phyloP scores from a whole-genome alignment of 2,888 invertebrate species.

The Phragmatobia fuliginosa region DNA sequence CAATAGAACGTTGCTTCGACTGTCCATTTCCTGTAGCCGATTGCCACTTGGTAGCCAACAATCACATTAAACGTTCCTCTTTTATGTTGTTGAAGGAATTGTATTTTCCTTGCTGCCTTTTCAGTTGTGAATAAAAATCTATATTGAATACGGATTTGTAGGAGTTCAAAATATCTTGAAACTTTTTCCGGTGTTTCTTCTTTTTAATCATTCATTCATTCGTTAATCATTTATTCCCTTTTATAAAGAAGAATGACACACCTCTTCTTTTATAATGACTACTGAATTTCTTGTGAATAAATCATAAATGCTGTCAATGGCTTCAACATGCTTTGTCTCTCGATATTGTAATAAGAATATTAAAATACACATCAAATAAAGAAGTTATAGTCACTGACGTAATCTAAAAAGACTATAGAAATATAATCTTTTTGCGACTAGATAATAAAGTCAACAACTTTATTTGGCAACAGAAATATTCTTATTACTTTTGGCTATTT shows the following conservation, averaged over 20 bases:
- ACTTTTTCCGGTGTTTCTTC: background rate
- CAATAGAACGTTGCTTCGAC: slow-evolving; percentile 38
- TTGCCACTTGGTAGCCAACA: slow-evolving; percentile 64
- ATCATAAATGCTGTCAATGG: background rate
- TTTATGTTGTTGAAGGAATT: slow-evolving; percentile 43
- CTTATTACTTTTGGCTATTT: background rate
- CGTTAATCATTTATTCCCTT: background rate
- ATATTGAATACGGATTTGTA: background rate
- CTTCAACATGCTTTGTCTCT: background rate
- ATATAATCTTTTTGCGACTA: background rate
- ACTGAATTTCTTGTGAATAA: background rate
- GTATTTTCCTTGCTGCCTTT: slow-evolving; percentile 24
- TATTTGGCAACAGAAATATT: background rate
- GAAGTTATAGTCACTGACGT: background rate
- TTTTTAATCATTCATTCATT: background rate
- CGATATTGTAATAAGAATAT: background rate
- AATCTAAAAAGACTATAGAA: background rate
- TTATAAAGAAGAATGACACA: background rate
- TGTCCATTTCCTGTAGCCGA: slow-evolving; percentile 65
- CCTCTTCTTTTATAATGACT: background rate
- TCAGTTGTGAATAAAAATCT: background rate
- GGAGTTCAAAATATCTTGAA: background rate
- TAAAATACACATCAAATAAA: background rate
- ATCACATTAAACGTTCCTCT: slow-evolving; percentile 57
- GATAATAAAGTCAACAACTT: background rate